Evolutionary conservation across 2,797 vertebrate genomes (phyloP).

Genomic region (Poeciliopsis gracilis): DNA sequence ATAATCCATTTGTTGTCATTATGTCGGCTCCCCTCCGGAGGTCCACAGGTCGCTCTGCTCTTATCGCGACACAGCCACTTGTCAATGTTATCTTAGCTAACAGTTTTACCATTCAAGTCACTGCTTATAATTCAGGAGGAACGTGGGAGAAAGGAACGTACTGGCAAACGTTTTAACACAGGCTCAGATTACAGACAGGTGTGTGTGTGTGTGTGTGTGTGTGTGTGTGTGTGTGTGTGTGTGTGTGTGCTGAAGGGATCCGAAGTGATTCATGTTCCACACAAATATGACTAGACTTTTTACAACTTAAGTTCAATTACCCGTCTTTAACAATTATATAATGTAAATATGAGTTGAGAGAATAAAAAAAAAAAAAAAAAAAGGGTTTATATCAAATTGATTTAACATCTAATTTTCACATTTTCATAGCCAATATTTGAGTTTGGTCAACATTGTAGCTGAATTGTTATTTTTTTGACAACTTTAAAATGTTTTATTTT

Average conservation of each 20-base stretch:
- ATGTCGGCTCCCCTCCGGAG: neutral
- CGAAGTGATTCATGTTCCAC: neutral
- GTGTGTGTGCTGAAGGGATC: neutral
- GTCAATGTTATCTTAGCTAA: constrained; percentile 6
- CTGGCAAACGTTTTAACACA: constrained; percentile 37
- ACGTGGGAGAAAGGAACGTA: constrained; percentile 20
- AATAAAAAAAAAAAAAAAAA: no score
- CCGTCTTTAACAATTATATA: no score
- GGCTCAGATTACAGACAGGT: constrained; percentile 1
- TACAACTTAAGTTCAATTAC: no score
- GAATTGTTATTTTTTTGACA: no score
- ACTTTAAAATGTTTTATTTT: no score
- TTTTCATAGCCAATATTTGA: no score
- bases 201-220: neutral
- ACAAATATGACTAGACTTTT: neutral
- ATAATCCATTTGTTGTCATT: neutral
- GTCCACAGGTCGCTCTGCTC: neutral
- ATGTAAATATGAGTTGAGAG: no score
- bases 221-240: neutral
- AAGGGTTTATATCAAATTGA: no score
- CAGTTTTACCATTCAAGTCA: constrained; percentile 19
- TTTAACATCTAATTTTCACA: no score
- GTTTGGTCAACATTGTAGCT: no score
- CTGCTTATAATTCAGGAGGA: constrained; percentile 27
- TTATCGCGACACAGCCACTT: neutral